phyloP scores from a whole-genome alignment of 2,888 invertebrate species.

The Chydorus sphaericus region DNA sequence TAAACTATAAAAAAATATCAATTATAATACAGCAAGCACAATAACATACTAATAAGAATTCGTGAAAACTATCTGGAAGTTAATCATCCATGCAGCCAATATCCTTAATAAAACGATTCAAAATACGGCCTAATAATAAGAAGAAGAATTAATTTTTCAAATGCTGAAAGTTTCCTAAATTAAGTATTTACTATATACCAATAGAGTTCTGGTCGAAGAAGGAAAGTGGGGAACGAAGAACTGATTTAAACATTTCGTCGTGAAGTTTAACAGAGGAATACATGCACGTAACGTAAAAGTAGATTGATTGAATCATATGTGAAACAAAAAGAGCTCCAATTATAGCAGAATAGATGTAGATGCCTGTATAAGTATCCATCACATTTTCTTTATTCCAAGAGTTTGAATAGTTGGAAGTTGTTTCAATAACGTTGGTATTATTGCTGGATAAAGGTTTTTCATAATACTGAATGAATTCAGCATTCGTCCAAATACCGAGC shows the following conservation, averaged over 20 bases:
- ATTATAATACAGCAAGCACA: neutral
- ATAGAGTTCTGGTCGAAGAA: slow-evolving; percentile 82
- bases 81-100: slow-evolving; percentile 3
- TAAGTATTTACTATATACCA: too few relatives aligned
- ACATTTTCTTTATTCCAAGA: too few relatives aligned
- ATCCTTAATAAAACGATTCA: slow-evolving; percentile 8
- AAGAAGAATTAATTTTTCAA: too few relatives aligned
- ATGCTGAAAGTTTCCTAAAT: too few relatives aligned
- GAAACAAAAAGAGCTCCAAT: slow-evolving; percentile 24
- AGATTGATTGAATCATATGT: slow-evolving; percentile 28
- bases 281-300: slow-evolving; percentile 29
- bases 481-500: slow-evolving; percentile 6
- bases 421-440: too few relatives aligned
- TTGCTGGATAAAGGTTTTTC: too few relatives aligned
- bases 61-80: neutral
- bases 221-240: slow-evolving; percentile 30
- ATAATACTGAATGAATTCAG: too few relatives aligned
- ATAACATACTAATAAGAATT: neutral
- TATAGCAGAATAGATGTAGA: slow-evolving; percentile 28
- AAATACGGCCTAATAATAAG: neutral
- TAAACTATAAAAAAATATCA: neutral
- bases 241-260: slow-evolving; percentile 32
- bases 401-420: too few relatives aligned
- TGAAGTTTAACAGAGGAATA: slow-evolving; percentile 32
- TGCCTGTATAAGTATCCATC: slow-evolving; percentile 23